Conservation (phyloP, 1,140 invertebrate species). For the Drosophila navojoa region DNA sequence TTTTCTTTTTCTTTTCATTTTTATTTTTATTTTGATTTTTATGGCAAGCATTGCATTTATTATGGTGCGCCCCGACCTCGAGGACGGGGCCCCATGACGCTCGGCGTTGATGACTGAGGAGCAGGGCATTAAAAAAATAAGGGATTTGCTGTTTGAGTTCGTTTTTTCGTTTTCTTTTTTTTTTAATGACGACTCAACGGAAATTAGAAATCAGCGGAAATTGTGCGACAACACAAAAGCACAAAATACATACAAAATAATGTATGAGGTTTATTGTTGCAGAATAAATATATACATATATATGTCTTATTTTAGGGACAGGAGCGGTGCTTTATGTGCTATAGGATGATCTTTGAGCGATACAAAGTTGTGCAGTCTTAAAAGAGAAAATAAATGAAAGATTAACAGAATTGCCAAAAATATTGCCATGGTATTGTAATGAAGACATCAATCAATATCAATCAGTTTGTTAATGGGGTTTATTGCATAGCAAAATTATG, state of each 20-base stretch:
- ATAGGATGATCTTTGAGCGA: constrained; percentile 6
- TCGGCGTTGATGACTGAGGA: constrained; percentile 36
- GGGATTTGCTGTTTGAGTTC: constrained; percentile 51
- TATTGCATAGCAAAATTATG: too few relatives aligned
- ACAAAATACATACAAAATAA: constrained; percentile 34
- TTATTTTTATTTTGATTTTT: constrained; percentile 69
- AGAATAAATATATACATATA: background rate
- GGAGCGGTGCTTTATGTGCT: background rate
- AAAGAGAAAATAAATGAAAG: too few relatives aligned
- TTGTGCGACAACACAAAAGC: constrained; percentile 58
- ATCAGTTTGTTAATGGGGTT: too few relatives aligned
- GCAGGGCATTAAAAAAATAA: constrained; percentile 55
- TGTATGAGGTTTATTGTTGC: constrained; percentile 34
- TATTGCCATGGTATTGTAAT: too few relatives aligned
- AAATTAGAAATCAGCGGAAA: constrained; percentile 81
- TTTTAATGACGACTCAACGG: constrained; percentile 71
- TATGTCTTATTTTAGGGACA: too few relatives aligned
- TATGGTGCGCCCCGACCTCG: constrained; percentile 52
- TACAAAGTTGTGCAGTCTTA: background rate
- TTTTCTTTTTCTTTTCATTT: constrained; percentile 18
- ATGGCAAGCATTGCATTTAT: constrained; percentile 78
- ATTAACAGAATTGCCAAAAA: too few relatives aligned
- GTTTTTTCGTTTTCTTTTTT: constrained; percentile 14
- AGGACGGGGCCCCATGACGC: constrained; percentile 8
- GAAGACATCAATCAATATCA: too few relatives aligned